Conservation (phyloP, 1,140 invertebrate genomes). For the Caerostris extrusa region DNA sequence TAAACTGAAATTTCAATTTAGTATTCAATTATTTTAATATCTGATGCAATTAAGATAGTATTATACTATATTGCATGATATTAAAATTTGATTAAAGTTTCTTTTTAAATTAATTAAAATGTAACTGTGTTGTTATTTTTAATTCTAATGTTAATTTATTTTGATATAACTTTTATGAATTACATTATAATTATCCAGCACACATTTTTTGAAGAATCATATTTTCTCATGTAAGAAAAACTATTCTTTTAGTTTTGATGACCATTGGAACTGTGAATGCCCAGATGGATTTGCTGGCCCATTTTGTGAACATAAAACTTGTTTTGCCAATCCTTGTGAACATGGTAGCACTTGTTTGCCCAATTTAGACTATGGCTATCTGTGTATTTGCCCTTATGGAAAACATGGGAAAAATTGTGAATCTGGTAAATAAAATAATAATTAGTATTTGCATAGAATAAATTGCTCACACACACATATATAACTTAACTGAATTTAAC, state of each 20-base stretch:
- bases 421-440: slow-evolving; percentile 81
- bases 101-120: no score
- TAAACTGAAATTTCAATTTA: no score
- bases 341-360: slow-evolving; percentile 80
- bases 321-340: slow-evolving; percentile 79
- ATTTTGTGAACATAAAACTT: slow-evolving; percentile 80
- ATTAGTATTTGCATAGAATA: no score
- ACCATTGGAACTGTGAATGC: slow-evolving; percentile 74
- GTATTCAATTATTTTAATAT: no score
- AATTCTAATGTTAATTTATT: neutral
- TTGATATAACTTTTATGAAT: neutral
- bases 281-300: slow-evolving; percentile 72
- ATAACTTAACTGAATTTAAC: no score
- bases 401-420: slow-evolving; percentile 80
- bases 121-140: neutral
- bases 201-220: no score
- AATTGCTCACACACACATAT: no score
- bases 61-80: no score
- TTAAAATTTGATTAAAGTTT: no score
- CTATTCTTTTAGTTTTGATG: slow-evolving; percentile 60
- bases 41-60: no score
- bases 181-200: no score
- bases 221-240: no score
- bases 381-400: slow-evolving; percentile 83
- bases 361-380: slow-evolving; percentile 71